Conservation (phyloP, 2,113 vertebrate species). For the Physeter macrocephalus region DNA sequence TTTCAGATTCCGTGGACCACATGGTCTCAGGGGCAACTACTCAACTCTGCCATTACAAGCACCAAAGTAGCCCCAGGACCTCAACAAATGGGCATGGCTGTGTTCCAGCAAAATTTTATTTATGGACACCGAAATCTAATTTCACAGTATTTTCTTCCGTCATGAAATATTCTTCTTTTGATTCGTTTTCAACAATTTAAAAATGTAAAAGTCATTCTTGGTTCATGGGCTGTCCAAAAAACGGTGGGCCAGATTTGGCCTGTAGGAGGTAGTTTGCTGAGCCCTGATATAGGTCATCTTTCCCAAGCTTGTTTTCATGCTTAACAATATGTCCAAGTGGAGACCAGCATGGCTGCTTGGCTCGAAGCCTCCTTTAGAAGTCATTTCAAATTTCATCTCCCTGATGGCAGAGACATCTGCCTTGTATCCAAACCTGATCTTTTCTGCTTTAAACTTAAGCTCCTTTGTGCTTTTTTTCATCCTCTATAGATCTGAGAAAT, state of each 20-base stretch:
- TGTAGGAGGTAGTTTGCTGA: background rate
- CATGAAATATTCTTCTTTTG: background rate
- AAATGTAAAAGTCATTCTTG: background rate
- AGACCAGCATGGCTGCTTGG: background rate
- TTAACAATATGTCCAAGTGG: background rate
- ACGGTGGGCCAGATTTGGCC: background rate
- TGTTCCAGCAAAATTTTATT: background rate
- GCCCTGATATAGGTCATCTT: background rate
- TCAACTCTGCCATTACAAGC: background rate
- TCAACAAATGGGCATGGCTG: background rate
- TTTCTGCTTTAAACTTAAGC: background rate
- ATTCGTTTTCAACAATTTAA: background rate
- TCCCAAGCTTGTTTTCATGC: background rate
- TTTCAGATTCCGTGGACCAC: background rate
- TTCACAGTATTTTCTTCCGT: background rate
- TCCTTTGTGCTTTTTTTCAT: background rate
- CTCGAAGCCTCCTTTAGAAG: background rate
- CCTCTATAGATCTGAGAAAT: background rate
- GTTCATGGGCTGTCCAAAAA: background rate
- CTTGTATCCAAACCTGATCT: background rate
- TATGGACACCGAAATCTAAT: background rate
- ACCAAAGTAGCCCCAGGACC: background rate
- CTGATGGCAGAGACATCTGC: background rate
- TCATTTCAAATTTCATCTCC: constrained; percentile 1
- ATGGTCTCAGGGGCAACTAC: background rate